These are phyloP conservation scores for Schizopygopsis pylzovi DNA, from an alignment of 2,797 vertebrate species.

Conservation along the genomic window DNA sequence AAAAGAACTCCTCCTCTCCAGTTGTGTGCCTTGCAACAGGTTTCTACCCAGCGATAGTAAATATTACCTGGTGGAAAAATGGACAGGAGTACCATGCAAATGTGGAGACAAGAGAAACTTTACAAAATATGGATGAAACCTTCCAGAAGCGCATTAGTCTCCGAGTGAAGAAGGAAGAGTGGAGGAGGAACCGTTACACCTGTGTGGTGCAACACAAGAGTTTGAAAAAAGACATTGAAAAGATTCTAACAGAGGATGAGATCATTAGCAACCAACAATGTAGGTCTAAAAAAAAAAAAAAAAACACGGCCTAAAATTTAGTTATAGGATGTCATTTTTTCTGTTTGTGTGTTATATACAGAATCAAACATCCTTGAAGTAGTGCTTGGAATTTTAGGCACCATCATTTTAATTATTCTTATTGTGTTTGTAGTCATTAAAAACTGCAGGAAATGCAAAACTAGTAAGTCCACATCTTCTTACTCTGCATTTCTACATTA, in stretches of 20 bases:
- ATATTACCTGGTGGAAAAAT: neutral
- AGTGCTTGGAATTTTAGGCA: too few relatives aligned
- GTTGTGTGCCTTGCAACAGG: neutral
- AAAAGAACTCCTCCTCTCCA: slow-evolving; percentile 6
- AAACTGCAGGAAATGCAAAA: neutral
- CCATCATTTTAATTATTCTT: too few relatives aligned
- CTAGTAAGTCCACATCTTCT: neutral
- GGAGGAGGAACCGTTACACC: neutral
- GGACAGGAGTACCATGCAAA: neutral
- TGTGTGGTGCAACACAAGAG: slow-evolving; percentile 4
- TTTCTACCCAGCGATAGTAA: neutral
- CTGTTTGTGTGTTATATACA: too few relatives aligned
- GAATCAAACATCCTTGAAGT: too few relatives aligned
- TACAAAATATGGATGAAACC: neutral
- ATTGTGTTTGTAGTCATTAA: neutral
- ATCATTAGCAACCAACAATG: neutral
- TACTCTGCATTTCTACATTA: neutral
- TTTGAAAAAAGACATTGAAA: slow-evolving; percentile 2
- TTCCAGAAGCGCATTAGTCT: neutral
- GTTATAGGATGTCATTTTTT: too few relatives aligned
- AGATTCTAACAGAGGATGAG: neutral
- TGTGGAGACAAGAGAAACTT: neutral
- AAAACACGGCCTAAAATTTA: too few relatives aligned
- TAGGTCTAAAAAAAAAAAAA: neutral
- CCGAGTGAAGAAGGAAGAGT: neutral